These are phyloP conservation scores for Helicolenus hilgendorfi DNA, from an alignment of 2,797 vertebrate genomes.

Conservation along the genomic window DNA sequence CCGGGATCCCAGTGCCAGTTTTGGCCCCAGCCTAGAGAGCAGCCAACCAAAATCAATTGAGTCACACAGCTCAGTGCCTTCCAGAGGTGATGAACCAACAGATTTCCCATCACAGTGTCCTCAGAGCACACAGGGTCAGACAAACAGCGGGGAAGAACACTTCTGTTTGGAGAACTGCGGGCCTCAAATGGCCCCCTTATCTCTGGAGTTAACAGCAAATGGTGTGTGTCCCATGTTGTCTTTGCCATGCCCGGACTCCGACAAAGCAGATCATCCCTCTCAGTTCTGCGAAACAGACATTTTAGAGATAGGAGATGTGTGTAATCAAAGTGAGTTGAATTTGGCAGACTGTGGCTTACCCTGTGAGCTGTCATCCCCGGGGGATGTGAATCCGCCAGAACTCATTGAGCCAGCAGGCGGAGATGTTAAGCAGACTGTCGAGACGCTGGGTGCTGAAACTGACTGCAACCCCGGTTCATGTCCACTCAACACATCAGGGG, in stretches of 20 bases:
- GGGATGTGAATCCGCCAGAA: constrained; percentile 48
- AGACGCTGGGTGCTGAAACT: constrained; percentile 60
- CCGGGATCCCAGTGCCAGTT: constrained; percentile 55
- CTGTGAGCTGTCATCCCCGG: constrained; percentile 67
- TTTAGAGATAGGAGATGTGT: constrained; percentile 76
- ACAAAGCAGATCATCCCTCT: constrained; percentile 62
- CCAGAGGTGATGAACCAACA: constrained; percentile 78
- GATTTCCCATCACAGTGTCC: constrained; percentile 88
- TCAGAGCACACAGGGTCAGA: constrained; percentile 87
- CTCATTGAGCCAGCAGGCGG: constrained; percentile 47
- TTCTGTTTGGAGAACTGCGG: constrained; percentile 87
- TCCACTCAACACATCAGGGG: constrained; percentile 59
- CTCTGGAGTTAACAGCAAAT: constrained; percentile 66
- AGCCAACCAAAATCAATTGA: constrained; percentile 62
- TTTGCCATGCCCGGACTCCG: constrained; percentile 62
- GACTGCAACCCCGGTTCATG: constrained; percentile 54
- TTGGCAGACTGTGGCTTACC: constrained; percentile 72
- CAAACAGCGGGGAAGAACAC: constrained; percentile 88
- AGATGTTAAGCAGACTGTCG: constrained; percentile 58
- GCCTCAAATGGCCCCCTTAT: constrained; percentile 80
- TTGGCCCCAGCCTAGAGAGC: constrained; percentile 60
- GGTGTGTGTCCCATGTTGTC: constrained; percentile 85
- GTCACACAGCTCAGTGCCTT: constrained; percentile 69
- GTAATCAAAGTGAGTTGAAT: constrained; percentile 70
- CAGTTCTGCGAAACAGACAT: constrained; percentile 76